These are phyloP conservation scores for Drosophila silvestris DNA, from an alignment of 2,888 invertebrate species.

Conservation along the genomic window DNA sequence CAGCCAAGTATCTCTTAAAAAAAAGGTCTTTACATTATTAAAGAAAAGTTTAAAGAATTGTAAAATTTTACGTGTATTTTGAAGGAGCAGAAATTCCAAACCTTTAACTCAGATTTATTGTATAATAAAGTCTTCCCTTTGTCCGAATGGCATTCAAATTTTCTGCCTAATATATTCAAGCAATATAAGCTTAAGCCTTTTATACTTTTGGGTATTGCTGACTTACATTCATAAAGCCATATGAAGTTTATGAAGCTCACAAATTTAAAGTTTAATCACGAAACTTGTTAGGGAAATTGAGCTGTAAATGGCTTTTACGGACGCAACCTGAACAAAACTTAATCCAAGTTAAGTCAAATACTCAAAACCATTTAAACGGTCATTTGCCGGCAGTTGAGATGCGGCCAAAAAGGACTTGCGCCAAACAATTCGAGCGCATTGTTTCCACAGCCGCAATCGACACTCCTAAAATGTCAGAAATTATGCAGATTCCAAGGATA, in stretches of 20 bases:
- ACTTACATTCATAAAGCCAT: constrained; percentile 29
- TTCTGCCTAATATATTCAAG: constrained; percentile 1
- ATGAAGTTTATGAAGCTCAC: constrained; percentile 35
- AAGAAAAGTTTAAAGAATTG: not conserved
- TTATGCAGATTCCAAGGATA: constrained; percentile 54
- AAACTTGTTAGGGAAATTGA: constrained; percentile 45
- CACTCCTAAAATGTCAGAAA: constrained; percentile 23
- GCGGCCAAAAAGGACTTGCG: not conserved
- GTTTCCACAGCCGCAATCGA: constrained; percentile 26
- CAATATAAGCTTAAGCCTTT: constrained; percentile 37
- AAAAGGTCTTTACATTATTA: not conserved
- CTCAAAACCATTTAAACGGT: constrained; percentile 35
- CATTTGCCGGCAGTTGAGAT: constrained; percentile 20
- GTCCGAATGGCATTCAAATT: not conserved
- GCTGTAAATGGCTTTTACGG: constrained; percentile 46
- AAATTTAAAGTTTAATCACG: constrained; percentile 43
- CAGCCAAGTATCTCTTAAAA: not conserved
- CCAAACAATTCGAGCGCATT: constrained; percentile 16
- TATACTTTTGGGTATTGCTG: constrained; percentile 13
- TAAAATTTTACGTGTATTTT: not conserved
- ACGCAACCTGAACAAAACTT: constrained; percentile 25
- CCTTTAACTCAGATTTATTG: constrained; percentile 3
- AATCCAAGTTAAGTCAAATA: constrained; percentile 32
- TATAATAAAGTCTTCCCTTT: constrained; percentile 18
- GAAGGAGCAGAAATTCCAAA: not conserved